Percentiles rank a stretch among this genome's conserved stretches.
These are phyloP conservation scores for Xylocopa sonorina DNA, from an alignment of 1,140 invertebrate species.

Conservation along the genomic window DNA sequence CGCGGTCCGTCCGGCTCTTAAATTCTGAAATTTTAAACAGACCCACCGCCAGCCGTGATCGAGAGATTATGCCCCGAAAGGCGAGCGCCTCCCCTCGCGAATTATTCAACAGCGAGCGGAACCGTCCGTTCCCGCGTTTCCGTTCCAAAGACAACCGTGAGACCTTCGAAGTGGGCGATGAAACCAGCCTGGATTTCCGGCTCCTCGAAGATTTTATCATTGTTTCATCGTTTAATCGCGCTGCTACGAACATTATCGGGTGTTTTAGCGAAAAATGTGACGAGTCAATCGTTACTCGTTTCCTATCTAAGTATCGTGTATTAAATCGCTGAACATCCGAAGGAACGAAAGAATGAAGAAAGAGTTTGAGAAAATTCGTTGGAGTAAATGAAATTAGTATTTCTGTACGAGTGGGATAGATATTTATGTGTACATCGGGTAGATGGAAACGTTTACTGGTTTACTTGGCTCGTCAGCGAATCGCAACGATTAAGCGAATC, in stretches of 20 bases:
- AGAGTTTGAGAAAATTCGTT: no score
- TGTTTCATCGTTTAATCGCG: neutral
- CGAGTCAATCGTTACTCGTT: no score
- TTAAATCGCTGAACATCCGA: no score
- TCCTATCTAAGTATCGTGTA: no score
- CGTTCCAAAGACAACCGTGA: neutral
- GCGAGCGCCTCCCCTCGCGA: neutral
- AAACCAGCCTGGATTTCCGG: neutral
- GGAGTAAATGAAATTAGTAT: no score
- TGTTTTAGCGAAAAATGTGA: no score
- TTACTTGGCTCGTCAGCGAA: neutral
- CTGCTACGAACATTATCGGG: no score
- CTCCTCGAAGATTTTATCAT: neutral
- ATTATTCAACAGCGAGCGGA: constrained; percentile 18
- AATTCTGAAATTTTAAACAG: constrained; percentile 34
- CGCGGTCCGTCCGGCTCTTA: neutral
- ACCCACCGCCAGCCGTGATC: neutral
- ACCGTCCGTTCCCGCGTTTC: neutral
- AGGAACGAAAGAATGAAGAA: no score
- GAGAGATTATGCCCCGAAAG: neutral
- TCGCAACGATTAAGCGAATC: constrained; percentile 12
- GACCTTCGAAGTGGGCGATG: neutral
- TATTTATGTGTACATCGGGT: no score
- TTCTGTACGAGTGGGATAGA: no score
- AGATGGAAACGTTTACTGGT: neutral